Base-by-base conservation (phyloP, 2,797 vertebrate genomes). In the Xiphorhynchus erythropygius region DNA sequence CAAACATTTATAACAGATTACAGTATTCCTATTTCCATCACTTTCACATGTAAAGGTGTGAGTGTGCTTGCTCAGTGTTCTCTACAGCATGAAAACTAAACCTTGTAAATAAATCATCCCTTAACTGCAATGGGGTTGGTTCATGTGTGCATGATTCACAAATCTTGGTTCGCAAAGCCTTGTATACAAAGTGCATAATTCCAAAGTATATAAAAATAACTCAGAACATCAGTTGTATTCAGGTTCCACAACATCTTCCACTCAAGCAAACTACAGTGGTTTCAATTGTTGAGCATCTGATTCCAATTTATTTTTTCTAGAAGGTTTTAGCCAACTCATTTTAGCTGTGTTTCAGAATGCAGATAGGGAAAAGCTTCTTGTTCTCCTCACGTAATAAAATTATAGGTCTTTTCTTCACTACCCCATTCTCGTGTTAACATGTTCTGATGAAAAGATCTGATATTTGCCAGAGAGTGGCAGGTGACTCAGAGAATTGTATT, bases 401-500 rank as follows among this genome's bases (percentile, higher is more conserved):
- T 50, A 53, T 57, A 5, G 12, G 37, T 87, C 41, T 78, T 81
- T 87, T 59, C 59, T 85, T 76, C n/a, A 32, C 42, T 68, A 47
- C 4, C 1, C 2, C 5, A 57, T 49, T 94, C 56, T 42, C 50
- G 19, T 62, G 73, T 84, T 76, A 89, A 16, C 32, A 55, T 33
- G 55, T 37, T 93, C 73, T 76, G 63, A 82, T 76, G 59, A 90
- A 89, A 84, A 79, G 74, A 63, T 65, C 47, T 53, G 52, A 92
- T 63, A 79, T 65, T 88, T 11, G 3, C 42, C 67, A 82, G 64
- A 80, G 35, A 74, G 27, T 27, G 74, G 46, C 46, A 92, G 67
- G 27, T 94, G 84, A 95, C 35, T 73, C 50, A 73, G 70, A 84
- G 64, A 95, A 86, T 86, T 33, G 21, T 35, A 57, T 93, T 94